Conservation (phyloP, 2,888 invertebrate genomes). For the Automeris io region DNA sequence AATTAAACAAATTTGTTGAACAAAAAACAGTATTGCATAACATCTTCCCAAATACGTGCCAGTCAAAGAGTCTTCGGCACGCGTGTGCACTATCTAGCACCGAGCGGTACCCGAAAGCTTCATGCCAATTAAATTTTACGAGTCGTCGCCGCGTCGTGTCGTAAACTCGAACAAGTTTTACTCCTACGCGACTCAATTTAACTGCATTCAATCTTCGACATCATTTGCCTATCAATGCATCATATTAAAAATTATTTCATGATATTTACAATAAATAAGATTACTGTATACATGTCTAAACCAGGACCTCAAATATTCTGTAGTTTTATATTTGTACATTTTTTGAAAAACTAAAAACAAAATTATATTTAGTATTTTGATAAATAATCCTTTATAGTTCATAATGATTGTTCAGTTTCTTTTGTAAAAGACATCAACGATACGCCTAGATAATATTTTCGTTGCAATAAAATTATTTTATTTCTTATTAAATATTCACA, state of each 20-base stretch:
- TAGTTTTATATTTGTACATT: too few relatives aligned
- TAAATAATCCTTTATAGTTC: too few relatives aligned
- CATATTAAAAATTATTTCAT: too few relatives aligned
- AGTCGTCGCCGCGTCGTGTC: not conserved
- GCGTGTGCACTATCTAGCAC: slow-evolving; percentile 5
- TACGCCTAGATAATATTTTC: slow-evolving; percentile 2
- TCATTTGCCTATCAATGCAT: not conserved
- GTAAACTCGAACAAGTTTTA: not conserved
- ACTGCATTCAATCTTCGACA: not conserved
- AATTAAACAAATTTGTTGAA: too few relatives aligned
- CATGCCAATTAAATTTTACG: slow-evolving; percentile 3
- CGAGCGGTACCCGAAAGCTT: slow-evolving; percentile 1
- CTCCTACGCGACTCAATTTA: not conserved
- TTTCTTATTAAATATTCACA: not conserved
- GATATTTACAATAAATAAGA: too few relatives aligned
- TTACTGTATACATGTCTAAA: too few relatives aligned
- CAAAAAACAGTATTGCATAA: not conserved
- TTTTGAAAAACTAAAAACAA: too few relatives aligned
- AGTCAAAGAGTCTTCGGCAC: not conserved
- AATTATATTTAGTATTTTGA: too few relatives aligned
- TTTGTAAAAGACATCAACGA: slow-evolving; percentile 58
- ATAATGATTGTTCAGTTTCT: slow-evolving; percentile 22
- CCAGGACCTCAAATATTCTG: too few relatives aligned
- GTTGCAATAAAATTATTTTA: not conserved
- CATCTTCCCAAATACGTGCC: not conserved